Percentiles rank a stretch among this genome's conserved stretches.
Conservation (phyloP, 2,888 invertebrate genomes). For the Tenthredo mesomela region DNA sequence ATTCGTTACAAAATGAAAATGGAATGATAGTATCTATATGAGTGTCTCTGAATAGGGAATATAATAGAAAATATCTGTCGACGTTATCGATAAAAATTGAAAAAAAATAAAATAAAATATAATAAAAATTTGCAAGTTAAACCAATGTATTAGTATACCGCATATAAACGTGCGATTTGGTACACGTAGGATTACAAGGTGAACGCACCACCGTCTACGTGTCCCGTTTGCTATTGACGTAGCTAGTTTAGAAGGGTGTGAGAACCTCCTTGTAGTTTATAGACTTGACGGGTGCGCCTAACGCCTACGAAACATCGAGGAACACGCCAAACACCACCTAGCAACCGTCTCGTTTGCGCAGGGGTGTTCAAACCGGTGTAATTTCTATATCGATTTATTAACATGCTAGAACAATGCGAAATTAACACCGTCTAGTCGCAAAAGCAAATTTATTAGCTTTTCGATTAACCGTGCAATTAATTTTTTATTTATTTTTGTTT, state of each 20-base stretch:
- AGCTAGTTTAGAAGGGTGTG: slow-evolving; percentile 28
- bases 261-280: slow-evolving; percentile 56
- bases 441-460: not conserved
- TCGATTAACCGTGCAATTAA: not conserved
- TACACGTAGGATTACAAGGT: slow-evolving; percentile 21
- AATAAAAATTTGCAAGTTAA: slow-evolving; percentile 42
- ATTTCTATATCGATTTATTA: slow-evolving; percentile 43
- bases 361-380: slow-evolving; percentile 23
- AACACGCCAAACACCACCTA: slow-evolving; percentile 67
- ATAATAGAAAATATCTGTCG: slow-evolving; percentile 28
- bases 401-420: not conserved
- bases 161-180: slow-evolving; percentile 43
- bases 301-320: slow-evolving; percentile 52
- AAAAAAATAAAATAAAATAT: too few relatives aligned
- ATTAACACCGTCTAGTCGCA: not conserved
- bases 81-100: not conserved
- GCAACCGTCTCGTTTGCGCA: slow-evolving; percentile 66
- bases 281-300: slow-evolving; percentile 63
- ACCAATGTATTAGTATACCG: slow-evolving; percentile 12
- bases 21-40: not conserved
- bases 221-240: slow-evolving; percentile 43
- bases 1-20: not conserved
- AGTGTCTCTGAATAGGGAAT: not conserved
- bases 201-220: slow-evolving; percentile 22
- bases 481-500: not conserved